Conservation (phyloP, 2,113 vertebrate species). For the Struthidea cinerea region DNA sequence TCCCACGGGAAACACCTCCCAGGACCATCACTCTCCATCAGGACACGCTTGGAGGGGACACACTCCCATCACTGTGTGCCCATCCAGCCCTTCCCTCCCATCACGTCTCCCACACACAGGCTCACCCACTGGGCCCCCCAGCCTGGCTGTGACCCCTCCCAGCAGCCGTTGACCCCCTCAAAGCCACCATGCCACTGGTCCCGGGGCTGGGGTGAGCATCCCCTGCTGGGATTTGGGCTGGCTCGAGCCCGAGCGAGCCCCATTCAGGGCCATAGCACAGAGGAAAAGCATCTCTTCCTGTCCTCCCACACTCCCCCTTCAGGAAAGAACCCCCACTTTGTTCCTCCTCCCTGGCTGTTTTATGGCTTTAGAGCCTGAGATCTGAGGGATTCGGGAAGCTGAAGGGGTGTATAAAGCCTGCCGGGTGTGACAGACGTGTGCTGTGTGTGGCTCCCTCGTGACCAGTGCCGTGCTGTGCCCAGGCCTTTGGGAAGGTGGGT, state of each 20-base stretch:
- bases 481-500: accelerated
- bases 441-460: not conserved
- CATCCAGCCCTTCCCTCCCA: not conserved
- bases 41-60: not conserved
- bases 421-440: not conserved
- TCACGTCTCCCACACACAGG: not conserved
- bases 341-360: not conserved
- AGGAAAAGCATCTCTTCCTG: not conserved
- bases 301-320: not conserved
- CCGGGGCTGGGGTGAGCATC: not conserved
- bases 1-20: not conserved
- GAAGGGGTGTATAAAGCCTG: not conserved
- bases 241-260: accelerated
- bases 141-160: not conserved
- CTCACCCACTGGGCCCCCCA: not conserved
- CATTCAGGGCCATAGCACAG: not conserved
- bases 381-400: not conserved
- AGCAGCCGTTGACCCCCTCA: not conserved
- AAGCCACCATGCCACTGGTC: not conserved
- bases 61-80: not conserved
- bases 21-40: not conserved
- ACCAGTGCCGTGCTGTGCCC: accelerated
- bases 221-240: not conserved
- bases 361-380: not conserved
- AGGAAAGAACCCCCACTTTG: not conserved